phyloP scores from a whole-genome alignment of 2,113 vertebrate genomes.

The Pipra filicauda region DNA sequence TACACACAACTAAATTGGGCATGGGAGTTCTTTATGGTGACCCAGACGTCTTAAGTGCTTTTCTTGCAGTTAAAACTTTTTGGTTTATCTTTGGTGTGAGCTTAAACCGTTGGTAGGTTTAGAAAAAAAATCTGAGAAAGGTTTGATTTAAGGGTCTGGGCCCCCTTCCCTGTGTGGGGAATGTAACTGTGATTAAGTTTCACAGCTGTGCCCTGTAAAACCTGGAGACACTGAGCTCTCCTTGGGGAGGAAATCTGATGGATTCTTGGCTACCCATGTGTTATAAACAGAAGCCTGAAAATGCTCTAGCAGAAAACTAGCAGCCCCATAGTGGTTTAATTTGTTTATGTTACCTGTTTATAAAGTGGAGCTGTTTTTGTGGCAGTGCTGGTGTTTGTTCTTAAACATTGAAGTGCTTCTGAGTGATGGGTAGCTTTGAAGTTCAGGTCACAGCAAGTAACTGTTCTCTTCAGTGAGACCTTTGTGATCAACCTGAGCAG shows the following conservation, averaged over 20 bases:
- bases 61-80: neutral
- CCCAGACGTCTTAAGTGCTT: neutral
- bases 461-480: neutral
- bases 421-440: neutral
- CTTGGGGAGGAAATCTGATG: too few relatives aligned
- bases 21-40: neutral
- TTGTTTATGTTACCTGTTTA: neutral
- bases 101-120: neutral
- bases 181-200: neutral
- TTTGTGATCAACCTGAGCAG: neutral
- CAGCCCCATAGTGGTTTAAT: neutral
- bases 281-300: neutral
- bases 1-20: rapidly evolving
- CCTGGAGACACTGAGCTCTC: neutral
- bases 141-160: neutral
- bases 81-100: neutral
- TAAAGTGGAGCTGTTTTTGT: neutral
- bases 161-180: rapidly evolving
- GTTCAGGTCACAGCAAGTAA: neutral
- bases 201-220: neutral
- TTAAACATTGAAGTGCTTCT: neutral
- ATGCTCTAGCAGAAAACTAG: neutral
- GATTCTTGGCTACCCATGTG: rapidly evolving
- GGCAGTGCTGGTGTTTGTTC: neutral
- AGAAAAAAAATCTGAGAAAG: neutral